Evolutionary conservation across 2,113 vertebrate species (phyloP).

Genomic region (Motacilla tschutschensis): DNA sequence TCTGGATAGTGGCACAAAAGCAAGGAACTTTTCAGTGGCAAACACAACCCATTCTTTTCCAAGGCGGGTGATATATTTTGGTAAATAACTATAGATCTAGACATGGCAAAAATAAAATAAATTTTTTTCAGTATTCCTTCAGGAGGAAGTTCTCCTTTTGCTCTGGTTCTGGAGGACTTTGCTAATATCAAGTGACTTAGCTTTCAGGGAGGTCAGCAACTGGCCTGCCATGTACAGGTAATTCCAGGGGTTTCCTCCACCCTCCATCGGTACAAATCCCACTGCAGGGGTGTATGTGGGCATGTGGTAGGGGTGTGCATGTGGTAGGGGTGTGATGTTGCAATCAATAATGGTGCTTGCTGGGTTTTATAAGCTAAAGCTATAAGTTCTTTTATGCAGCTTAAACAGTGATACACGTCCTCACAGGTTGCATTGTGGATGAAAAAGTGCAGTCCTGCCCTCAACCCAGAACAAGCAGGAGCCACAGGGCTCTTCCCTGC

Average conservation of each 20-base stretch:
- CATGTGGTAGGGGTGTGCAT: accelerated
- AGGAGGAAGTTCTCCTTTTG: background rate
- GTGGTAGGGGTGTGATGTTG: background rate
- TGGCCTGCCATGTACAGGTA: accelerated
- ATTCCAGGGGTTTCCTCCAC: background rate
- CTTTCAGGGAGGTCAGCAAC: background rate
- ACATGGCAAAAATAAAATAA: background rate
- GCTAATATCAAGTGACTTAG: background rate
- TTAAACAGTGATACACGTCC: background rate
- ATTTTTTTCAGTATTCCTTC: background rate
- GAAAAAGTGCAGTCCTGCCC: background rate
- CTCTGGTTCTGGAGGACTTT: background rate
- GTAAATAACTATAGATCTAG: background rate
- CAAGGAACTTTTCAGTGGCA: background rate
- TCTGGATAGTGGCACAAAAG: background rate
- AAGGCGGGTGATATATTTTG: background rate
- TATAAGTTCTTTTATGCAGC: background rate
- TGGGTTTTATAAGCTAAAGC: background rate
- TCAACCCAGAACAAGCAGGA: background rate
- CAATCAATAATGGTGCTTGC: background rate
- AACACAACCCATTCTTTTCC: background rate
- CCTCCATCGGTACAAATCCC: background rate
- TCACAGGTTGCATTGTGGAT: background rate
- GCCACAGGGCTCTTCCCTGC: background rate
- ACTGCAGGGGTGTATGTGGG: background rate